Base-by-base conservation (phyloP, 2,888 invertebrate species). In the Lasioglossum villosulum region DNA sequence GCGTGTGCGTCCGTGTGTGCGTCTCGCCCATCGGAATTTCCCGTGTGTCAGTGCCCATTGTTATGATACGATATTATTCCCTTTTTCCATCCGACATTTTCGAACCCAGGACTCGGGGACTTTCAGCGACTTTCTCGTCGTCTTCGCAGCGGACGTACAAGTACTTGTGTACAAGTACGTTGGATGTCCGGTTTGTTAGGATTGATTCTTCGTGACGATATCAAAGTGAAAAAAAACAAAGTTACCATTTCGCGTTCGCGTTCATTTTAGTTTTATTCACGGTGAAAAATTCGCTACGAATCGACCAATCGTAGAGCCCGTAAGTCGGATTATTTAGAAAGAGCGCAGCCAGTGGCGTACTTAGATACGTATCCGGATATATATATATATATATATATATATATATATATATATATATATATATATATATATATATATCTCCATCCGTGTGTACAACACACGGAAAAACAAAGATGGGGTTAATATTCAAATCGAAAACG, bases 71-170 rank as follows among this genome's bases (percentile, higher is more conserved):
- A 56, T 63, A 75, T 79, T 39, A 48, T 8, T 66, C 75, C 39
- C 52, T 76, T 16, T 45, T 77, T 74, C 70, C 68, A 75, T 83
- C 83, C 84, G 84, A 86, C 85, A 86, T 86, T 86, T 86, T 86
- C 86, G 84, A 42, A 56, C 56, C 84, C 76, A 80, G 74, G 75
- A 56, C 56, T 80, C 76, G 80, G 74, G 75, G 73, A 56, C 66
- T 78, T 75, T 78, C 71, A 52, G 72, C 71, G 48, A 72, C 74
- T 79, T 73, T 85, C 63, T 63, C 34, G 63, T 72, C 59, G 45
- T 37, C 14, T 63, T 48, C 39, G 56, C 23, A 27, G 23, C 48
- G 23, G 42, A 75, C 59, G 75, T 59, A 48, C 70, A 63, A 5
- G 5, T 37, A 37, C 4, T 5, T 37, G 4, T 4, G 4, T 34